Evolutionary conservation across 2,797 vertebrate species (phyloP).

Genomic region (Zenarchopterus dispar): DNA sequence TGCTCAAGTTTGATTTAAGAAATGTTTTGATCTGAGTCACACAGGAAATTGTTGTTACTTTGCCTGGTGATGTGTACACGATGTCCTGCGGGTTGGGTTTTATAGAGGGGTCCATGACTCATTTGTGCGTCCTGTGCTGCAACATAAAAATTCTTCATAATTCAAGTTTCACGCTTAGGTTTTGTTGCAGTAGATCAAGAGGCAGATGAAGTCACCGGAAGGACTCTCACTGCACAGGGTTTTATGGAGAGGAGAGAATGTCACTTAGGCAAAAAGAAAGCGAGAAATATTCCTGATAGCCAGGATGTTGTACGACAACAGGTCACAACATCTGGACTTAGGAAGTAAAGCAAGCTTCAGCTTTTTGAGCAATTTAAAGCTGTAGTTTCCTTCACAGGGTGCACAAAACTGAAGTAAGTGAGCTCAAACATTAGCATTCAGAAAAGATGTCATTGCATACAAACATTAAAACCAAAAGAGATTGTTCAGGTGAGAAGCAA

Average conservation of each 20-base stretch:
- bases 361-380: not conserved
- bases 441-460: not conserved
- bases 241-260: not conserved
- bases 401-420: no score
- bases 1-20: constrained; percentile 31
- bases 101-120: constrained; percentile 19
- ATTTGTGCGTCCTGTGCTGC: constrained; percentile 25
- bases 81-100: constrained; percentile 53
- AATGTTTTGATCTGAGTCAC: constrained; percentile 44
- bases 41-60: constrained; percentile 20
- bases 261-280: no score
- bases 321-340: no score
- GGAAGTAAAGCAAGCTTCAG: not conserved
- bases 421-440: not conserved
- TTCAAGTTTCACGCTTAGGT: constrained; percentile 10
- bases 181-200: not conserved
- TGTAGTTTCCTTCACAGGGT: no score
- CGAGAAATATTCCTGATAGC: not conserved
- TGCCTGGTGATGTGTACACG: constrained; percentile 43
- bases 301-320: not conserved
- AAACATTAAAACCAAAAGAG: not conserved
- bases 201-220: not conserved
- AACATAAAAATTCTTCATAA: constrained; percentile 13
- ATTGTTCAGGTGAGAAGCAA: no score
- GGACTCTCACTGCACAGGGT: not conserved